Percentiles rank a stretch among this genome's conserved stretches.
phyloP scores from a whole-genome alignment of 2,888 invertebrate species.

The Acrobasis repandana region DNA sequence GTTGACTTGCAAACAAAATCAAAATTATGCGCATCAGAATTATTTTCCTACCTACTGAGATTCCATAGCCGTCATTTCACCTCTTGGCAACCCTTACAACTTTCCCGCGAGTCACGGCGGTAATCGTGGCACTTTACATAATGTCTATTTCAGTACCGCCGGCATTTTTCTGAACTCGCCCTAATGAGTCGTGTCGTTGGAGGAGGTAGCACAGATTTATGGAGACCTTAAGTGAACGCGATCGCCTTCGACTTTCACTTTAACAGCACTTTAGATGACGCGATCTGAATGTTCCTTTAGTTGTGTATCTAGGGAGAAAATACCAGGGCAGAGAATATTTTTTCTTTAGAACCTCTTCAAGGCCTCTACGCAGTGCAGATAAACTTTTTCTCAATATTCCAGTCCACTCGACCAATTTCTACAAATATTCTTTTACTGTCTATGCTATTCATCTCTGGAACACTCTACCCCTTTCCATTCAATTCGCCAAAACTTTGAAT shows the following conservation, averaged over 20 bases:
- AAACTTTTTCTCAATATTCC: too few species aligned
- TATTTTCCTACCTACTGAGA: background rate
- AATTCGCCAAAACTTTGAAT: too few species aligned
- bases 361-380: too few species aligned
- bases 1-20: background rate
- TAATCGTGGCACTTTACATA: constrained; percentile 80
- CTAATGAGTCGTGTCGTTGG: constrained; percentile 69
- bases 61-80: background rate
- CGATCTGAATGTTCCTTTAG: constrained; percentile 37
- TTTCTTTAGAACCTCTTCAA: too few species aligned
- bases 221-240: constrained; percentile 63
- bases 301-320: background rate
- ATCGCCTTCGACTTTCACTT: constrained; percentile 51
- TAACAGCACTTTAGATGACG: constrained; percentile 29
- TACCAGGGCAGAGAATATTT: background rate
- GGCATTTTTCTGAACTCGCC: constrained; percentile 66
- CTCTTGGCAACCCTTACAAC: constrained; percentile 36
- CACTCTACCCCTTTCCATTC: too few species aligned
- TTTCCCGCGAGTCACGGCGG: constrained; percentile 67
- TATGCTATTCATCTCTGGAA: too few species aligned
- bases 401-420: too few species aligned
- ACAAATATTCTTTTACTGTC: too few species aligned
- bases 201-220: constrained; percentile 51
- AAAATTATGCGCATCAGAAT: background rate
- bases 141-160: constrained; percentile 79